Conservation (phyloP, 2,888 invertebrate species). For the Hypena proboscidalis region DNA sequence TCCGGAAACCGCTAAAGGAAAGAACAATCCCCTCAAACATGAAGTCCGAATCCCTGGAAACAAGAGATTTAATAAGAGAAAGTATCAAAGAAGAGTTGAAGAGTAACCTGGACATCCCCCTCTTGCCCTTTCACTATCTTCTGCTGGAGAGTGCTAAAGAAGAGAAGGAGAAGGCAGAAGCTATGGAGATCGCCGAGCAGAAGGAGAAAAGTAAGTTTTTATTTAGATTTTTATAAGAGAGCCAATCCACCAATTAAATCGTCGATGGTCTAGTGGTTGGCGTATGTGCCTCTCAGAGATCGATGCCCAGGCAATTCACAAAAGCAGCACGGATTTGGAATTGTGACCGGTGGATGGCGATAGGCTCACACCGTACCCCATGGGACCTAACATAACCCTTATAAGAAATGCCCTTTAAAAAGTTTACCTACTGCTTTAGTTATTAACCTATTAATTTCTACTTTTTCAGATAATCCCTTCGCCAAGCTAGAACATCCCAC, state of each 20-base stretch:
- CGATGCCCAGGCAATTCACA: too few relatives aligned
- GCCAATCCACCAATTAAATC: background rate
- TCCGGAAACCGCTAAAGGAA: constrained; percentile 66
- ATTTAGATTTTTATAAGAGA: too few relatives aligned
- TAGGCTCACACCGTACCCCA: too few relatives aligned
- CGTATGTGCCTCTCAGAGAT: too few relatives aligned
- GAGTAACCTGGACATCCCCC: constrained; percentile 35
- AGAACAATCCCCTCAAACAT: constrained; percentile 48
- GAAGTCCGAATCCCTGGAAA: constrained; percentile 33
- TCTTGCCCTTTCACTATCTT: constrained; percentile 44
- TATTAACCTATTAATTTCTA: constrained; percentile 6
- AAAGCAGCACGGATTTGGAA: too few relatives aligned
- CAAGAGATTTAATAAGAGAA: constrained; percentile 32
- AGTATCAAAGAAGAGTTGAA: constrained; percentile 40
- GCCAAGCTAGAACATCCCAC: constrained; percentile 44
- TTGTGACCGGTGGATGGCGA: too few relatives aligned
- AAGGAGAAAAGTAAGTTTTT: constrained; percentile 9
- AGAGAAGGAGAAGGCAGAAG: constrained; percentile 27
- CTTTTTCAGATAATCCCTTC: constrained; percentile 68
- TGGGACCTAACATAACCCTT: too few relatives aligned
- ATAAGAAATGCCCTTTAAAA: too few relatives aligned
- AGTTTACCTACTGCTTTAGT: background rate
- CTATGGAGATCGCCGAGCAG: constrained; percentile 23
- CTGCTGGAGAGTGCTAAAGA: constrained; percentile 49
- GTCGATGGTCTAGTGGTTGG: too few relatives aligned